Conservation (phyloP, 2,888 invertebrate genomes). For the Drosophila affinis region DNA sequence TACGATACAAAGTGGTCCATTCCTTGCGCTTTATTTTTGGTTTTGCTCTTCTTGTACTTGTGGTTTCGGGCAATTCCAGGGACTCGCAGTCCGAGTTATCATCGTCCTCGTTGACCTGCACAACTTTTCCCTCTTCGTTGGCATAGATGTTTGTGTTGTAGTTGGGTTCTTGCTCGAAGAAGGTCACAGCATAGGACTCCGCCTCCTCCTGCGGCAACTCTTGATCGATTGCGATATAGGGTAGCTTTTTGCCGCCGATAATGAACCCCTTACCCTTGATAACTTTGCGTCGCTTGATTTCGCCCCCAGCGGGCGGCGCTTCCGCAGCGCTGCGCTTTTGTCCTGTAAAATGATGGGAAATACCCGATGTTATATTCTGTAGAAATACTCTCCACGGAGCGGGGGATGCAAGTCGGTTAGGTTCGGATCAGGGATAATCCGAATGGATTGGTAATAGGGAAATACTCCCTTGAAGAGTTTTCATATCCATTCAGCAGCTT, state of each 20-base stretch:
- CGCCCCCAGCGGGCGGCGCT: not conserved
- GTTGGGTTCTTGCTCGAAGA: conserved; percentile 52
- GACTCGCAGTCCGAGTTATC: conserved; percentile 42
- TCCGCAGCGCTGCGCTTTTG: conserved; percentile 37
- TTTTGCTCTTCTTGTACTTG: not conserved
- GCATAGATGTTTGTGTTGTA: conserved; percentile 46
- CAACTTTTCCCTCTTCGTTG: conserved; percentile 3
- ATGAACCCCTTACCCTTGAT: conserved; percentile 30
- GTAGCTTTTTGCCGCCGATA: conserved; percentile 48
- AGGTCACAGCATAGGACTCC: conserved; percentile 57
- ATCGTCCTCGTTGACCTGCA: conserved; percentile 8
- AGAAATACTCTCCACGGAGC: not conserved
- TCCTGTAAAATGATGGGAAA: conserved; percentile 42
- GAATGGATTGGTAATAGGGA: not conserved
- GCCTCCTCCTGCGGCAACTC: conserved; percentile 49
- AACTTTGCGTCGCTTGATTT: conserved; percentile 20
- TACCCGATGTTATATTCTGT: conserved; percentile 5
- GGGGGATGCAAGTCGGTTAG: conserved; percentile 4
- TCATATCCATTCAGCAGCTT: not conserved
- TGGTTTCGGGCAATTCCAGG: not conserved
- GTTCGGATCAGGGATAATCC: too few relatives aligned
- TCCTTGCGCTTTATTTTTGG: conserved; percentile 8
- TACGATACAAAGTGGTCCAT: conserved; percentile 44
- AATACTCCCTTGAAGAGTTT: not conserved
- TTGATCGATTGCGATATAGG: conserved; percentile 40